Conservation (phyloP, 2,113 vertebrate genomes). For the Piprites chloris region DNA sequence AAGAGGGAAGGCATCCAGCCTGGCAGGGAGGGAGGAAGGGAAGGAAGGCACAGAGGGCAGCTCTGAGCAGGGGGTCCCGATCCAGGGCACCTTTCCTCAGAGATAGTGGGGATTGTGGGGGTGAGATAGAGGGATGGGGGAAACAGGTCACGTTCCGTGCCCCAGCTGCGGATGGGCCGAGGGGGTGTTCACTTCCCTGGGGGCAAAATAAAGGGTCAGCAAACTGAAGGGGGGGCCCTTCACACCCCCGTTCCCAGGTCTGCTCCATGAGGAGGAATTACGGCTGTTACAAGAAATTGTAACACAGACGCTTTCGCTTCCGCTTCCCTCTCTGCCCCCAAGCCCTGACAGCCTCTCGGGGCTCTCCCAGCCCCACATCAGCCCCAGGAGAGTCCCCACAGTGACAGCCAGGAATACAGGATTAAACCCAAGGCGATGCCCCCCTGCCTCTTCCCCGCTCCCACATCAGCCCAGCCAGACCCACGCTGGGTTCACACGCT, state of each 20-base stretch:
- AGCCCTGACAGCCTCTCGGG: background rate
- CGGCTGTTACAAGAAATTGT: no score
- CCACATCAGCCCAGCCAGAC: background rate
- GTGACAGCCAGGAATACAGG: background rate
- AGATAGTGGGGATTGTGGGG: background rate
- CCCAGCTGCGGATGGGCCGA: fast-evolving
- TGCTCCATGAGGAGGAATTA: background rate
- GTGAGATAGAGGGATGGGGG: background rate
- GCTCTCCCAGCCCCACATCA: background rate
- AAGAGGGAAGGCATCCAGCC: background rate
- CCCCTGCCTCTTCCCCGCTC: background rate
- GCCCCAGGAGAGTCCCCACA: background rate
- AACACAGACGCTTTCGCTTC: background rate
- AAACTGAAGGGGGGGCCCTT: background rate
- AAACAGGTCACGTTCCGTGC: background rate
- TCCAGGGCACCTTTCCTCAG: background rate
- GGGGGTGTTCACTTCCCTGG: fast-evolving
- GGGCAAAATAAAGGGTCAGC: background rate
- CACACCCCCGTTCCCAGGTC: fast-evolving
- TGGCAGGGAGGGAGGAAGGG: background rate
- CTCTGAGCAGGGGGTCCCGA: background rate
- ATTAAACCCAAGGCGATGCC: background rate
- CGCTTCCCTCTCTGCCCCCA: background rate
- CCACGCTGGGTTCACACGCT: background rate
- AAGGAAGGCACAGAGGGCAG: background rate